A percentile compares a stretch with the other conserved stretches of the same genome.
These are phyloP conservation scores for Artibeus jamaicensis DNA, from an alignment of 2,797 vertebrate genomes.

Conservation along the genomic window DNA sequence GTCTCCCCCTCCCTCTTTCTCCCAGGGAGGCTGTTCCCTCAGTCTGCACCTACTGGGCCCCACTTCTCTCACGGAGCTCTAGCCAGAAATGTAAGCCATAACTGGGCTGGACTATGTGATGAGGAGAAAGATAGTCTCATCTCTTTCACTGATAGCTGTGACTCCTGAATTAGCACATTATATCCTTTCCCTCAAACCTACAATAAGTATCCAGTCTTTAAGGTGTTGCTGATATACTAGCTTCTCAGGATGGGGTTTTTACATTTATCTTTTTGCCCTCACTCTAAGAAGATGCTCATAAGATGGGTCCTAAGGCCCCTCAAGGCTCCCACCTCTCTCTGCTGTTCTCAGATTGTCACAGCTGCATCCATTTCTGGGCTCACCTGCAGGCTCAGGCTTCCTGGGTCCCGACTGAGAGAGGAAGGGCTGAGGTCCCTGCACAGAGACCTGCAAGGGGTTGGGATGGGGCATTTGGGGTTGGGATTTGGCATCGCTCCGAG, in stretches of 20 bases:
- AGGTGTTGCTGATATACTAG: background rate
- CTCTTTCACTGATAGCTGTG: slow-evolving; percentile 3
- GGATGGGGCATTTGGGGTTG: background rate
- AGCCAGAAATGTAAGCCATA: background rate
- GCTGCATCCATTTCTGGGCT: background rate
- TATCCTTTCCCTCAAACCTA: slow-evolving; percentile 25
- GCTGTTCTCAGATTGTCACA: background rate
- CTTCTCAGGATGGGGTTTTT: background rate
- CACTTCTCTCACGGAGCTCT: background rate
- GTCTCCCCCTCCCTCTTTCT: background rate
- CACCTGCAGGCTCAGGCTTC: background rate
- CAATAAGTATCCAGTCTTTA: slow-evolving; percentile 10
- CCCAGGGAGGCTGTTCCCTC: background rate
- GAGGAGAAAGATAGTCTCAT: slow-evolving; percentile 14
- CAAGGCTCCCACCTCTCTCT: background rate
- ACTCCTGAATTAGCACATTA: slow-evolving; percentile 28
- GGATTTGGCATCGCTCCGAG: background rate
- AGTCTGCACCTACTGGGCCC: background rate
- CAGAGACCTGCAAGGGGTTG: background rate
- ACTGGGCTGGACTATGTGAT: background rate
- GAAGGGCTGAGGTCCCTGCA: background rate
- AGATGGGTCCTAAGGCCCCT: background rate
- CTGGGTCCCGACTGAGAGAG: background rate
- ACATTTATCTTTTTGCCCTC: background rate
- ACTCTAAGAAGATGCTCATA: background rate